These are phyloP conservation scores for Percopsis omiscomaycus DNA, from an alignment of 2,797 vertebrate species.

Conservation along the genomic window DNA sequence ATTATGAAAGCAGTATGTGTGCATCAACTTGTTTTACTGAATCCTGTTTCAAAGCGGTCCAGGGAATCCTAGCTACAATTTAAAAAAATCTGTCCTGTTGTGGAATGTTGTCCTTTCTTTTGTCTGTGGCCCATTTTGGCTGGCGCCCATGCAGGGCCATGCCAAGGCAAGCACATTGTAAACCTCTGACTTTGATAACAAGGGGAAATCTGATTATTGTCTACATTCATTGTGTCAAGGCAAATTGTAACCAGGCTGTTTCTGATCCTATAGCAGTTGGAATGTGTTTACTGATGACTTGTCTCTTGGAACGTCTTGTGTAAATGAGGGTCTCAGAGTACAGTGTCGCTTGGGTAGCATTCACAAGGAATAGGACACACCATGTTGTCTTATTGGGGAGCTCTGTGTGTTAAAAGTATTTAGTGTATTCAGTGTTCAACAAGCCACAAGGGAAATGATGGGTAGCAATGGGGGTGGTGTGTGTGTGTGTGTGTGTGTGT, in stretches of 20 bases:
- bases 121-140: constrained; percentile 45
- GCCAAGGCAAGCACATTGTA: constrained; percentile 67
- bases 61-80: constrained; percentile 26
- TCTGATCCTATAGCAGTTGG: constrained; percentile 45
- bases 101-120: constrained; percentile 62
- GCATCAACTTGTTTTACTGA: constrained; percentile 36
- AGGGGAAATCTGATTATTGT: constrained; percentile 52
- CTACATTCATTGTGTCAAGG: constrained; percentile 40
- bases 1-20: constrained; percentile 38
- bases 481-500: not conserved
- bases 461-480: constrained; percentile 25
- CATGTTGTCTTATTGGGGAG: constrained; percentile 26
- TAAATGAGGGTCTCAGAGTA: constrained; percentile 45
- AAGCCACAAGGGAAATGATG: constrained; percentile 43
- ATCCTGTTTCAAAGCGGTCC: constrained; percentile 27
- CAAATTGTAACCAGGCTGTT: constrained; percentile 39
- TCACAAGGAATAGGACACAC: constrained; percentile 25
- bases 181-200: constrained; percentile 66
- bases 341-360: constrained; percentile 33
- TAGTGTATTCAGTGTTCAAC: constrained; percentile 54
- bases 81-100: constrained; percentile 28
- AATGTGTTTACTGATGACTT: constrained; percentile 54
- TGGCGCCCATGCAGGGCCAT: constrained; percentile 17
- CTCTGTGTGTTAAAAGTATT: constrained; percentile 37
- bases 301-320: constrained; percentile 44